Percentiles rank a stretch among this genome's conserved stretches.
Evolutionary conservation across 1,140 invertebrate species (phyloP).

Genomic region (Cataglyphis hispanica): DNA sequence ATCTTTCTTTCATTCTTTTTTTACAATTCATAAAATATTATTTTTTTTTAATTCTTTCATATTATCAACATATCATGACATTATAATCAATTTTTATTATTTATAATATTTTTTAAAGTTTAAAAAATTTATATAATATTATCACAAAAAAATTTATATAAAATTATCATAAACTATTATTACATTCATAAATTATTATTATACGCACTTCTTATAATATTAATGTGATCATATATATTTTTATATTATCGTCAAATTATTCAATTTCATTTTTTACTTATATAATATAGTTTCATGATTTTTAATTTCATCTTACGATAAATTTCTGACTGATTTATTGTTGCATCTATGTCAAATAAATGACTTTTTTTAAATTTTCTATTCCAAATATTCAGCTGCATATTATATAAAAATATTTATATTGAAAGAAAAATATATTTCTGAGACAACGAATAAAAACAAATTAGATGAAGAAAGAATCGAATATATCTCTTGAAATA

Average conservation of each 20-base stretch:
- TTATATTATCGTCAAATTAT: not conserved
- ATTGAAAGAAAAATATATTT: too few relatives aligned
- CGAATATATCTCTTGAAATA: too few relatives aligned
- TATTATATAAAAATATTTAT: too few relatives aligned
- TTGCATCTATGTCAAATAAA: not conserved
- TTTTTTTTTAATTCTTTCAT: conserved; percentile 7
- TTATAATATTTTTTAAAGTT: not conserved
- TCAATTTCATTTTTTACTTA: conserved; percentile 19
- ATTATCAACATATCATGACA: not conserved
- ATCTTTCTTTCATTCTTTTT: not conserved
- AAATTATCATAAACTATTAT: not conserved
- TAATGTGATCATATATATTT: too few relatives aligned
- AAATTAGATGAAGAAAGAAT: too few relatives aligned
- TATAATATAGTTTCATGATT: too few relatives aligned
- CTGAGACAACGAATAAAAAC: too few relatives aligned
- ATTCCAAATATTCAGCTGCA: too few relatives aligned
- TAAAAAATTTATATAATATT: not conserved
- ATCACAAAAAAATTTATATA: too few relatives aligned
- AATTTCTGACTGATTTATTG: not conserved
- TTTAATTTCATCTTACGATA: not conserved
- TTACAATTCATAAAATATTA: conserved; percentile 11
- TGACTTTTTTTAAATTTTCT: too few relatives aligned
- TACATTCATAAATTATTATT: not conserved
- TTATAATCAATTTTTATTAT: not conserved
- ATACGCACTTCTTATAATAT: not conserved